Base-by-base conservation (phyloP, 2,797 vertebrate species). In the Enteromius viviparus region DNA sequence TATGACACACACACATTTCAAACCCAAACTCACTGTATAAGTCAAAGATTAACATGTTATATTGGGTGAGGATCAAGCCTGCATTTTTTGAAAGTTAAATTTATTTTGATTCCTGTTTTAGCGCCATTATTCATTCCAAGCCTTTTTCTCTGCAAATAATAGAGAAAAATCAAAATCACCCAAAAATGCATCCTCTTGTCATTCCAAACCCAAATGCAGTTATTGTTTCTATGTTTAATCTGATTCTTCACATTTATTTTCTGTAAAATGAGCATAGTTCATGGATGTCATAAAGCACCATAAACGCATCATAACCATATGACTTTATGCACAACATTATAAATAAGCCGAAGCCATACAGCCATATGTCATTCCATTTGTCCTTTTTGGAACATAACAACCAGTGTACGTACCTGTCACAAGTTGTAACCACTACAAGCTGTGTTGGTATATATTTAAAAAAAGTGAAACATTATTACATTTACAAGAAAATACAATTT, bases 131-230 rank as follows among this genome's bases (percentile, higher is more conserved):
- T 76, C 26, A 70, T 19, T 47, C 51, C 4, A 6, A 47, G 3
- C 23, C 14, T 21, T 75, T 49, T 47, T 51, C n/a, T 64, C 23
- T 3, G 11, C 51, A 68, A 66, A 82, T 66, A 82, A 82, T 12
- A 49, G 42, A 74, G 58, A 42, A 53, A 11, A 82, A 23, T 29
- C 76, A 76, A 53, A 82, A 69, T 76, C 9, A 62, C 40, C n/a
- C 23, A 47, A 60, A 76, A 37, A 40, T 2, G 15, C 29, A 32
- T 3, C 14, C 6, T 32, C 6, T 32, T 19, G 45, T 49, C 17
- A 49, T 32, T 29, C 23, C 45, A 32, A 49, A 72, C 26, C 2
- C 9, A 49, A 17, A 6, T 14, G 9, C 26, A 51, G 26, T 32
- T 72, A 47, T 47, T 70, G 14, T 32, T 26, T 45, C 12, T 23